Conservation (phyloP, 2,888 invertebrate genomes). For the Cosmia pyralina region DNA sequence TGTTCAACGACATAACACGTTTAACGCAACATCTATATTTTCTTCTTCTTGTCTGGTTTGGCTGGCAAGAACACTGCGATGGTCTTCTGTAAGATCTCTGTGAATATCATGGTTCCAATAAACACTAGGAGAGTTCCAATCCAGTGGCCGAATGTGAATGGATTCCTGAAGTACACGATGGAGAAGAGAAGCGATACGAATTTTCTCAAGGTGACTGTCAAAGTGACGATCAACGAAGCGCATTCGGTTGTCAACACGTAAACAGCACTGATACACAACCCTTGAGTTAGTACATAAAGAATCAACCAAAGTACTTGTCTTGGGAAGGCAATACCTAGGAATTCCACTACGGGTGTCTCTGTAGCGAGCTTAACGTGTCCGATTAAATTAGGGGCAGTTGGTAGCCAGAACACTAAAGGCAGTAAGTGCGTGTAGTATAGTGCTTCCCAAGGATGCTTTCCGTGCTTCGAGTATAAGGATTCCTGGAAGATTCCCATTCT, state of each 20-base stretch:
- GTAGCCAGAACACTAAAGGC: constrained; percentile 96
- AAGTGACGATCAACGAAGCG: constrained; percentile 97
- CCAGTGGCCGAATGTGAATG: constrained; percentile 98
- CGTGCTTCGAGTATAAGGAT: constrained; percentile 94
- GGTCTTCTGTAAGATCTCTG: constrained; percentile 92
- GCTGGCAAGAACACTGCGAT: constrained; percentile 78
- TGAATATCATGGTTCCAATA: constrained; percentile 97
- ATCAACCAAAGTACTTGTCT: constrained; percentile 94
- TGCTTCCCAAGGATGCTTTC: constrained; percentile 97
- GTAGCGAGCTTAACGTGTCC: constrained; percentile 94
- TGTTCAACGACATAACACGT: constrained; percentile 10
- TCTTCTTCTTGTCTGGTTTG: constrained; percentile 78
- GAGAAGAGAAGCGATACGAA: constrained; percentile 98
- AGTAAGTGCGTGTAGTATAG: constrained; percentile 97
- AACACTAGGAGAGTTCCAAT: constrained; percentile 97
- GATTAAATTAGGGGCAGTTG: constrained; percentile 94
- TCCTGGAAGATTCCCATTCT: constrained; percentile 99
- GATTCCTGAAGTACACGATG: constrained; percentile 97
- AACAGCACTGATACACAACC: constrained; percentile 97
- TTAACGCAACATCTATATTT: constrained; percentile 71
- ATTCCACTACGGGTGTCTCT: constrained; percentile 91
- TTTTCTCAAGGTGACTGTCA: constrained; percentile 98
- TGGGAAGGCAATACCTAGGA: constrained; percentile 91
- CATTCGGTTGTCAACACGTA: constrained; percentile 98
- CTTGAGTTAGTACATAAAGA: constrained; percentile 97